Conservation (phyloP, 2,113 vertebrate species). For the Paralichthys olivaceus region DNA sequence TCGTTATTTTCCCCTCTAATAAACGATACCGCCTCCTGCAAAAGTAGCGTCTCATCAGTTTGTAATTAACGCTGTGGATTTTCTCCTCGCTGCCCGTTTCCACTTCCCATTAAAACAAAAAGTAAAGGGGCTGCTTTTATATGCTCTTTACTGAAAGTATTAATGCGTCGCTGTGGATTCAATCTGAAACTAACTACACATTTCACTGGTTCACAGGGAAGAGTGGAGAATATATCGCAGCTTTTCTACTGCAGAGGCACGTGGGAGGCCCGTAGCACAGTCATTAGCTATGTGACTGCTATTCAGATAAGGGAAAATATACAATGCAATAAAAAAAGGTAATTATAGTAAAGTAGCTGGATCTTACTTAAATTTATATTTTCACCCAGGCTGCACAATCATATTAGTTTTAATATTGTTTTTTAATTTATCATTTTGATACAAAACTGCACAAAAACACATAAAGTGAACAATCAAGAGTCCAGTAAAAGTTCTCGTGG, state of each 20-base stretch:
- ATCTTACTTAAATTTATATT: too few species aligned
- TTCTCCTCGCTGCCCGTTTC: conserved; percentile 50
- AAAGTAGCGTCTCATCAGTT: conserved; percentile 78
- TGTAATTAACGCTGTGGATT: conserved; percentile 80
- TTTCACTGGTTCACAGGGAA: background rate
- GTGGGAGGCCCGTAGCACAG: background rate
- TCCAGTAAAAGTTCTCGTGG: too few species aligned
- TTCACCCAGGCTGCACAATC: too few species aligned
- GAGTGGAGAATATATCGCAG: background rate
- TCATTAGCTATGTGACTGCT: background rate
- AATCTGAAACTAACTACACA: background rate
- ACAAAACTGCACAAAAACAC: too few species aligned
- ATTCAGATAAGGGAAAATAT: too few species aligned
- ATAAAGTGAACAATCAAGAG: too few species aligned
- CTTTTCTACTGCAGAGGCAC: background rate
- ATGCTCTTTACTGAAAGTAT: conserved; percentile 39
- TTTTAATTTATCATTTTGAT: too few species aligned
- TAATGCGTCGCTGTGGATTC: conserved; percentile 25
- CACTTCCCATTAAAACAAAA: conserved; percentile 54
- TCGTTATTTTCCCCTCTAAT: conserved; percentile 84
- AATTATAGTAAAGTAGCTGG: too few species aligned
- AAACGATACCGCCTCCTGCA: conserved; percentile 83
- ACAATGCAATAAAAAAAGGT: too few species aligned
- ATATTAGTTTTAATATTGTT: too few species aligned
- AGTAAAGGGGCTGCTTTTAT: conserved; percentile 28